Base-by-base conservation (phyloP, 2,888 invertebrate species). In the Eumacrocentrus americanus region DNA sequence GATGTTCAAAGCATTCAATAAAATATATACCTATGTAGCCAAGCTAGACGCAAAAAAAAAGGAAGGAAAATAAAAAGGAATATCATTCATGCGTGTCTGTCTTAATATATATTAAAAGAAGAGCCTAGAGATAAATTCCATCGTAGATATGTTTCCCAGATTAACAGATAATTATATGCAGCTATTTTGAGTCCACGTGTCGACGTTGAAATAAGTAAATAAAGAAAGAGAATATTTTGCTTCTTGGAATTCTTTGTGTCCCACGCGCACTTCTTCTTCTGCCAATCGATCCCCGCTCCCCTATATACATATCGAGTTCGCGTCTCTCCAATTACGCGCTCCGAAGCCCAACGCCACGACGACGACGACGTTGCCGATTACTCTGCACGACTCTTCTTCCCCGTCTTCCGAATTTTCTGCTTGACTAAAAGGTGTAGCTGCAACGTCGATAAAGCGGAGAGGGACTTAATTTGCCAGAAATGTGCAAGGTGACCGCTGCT, bases 391-490 rank as follows among this genome's bases (percentile, higher is more conserved):
- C 51, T 35, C 35, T 37, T 37, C 37, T 37, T 51, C 42, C 16
- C 20, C 42, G 42, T 42, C 42, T 18, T 42, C 34, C 29, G 29
- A 42, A 58, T 58, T 58, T 58, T 58, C 58, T 44, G 51, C 50
- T 40, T 48, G 51, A 44, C 42, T 58, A 51, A 22, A 51, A 35
- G 37, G 51, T 25, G 40, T 54, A 42, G 44, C 54, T 47, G 51
- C 22, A 52, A 11, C 37, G 51, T 38, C 22, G 51, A 37, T 18
- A 22, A 52, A 18, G 7, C 18, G 14, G 50, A 20, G 57, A 50
- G 64, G 65, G 65, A 63, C n/a, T 68, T 66, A 69, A 70, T 70
- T 68, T 67, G 60, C 64, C 65, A 67, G 68, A 67, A 66, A 66
- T 65, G 65, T 65, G 68, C 66, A 54, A 64, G 64, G 65, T 54